phyloP scores from a whole-genome alignment of 2,888 invertebrate genomes.

The Drosophila rellima region DNA sequence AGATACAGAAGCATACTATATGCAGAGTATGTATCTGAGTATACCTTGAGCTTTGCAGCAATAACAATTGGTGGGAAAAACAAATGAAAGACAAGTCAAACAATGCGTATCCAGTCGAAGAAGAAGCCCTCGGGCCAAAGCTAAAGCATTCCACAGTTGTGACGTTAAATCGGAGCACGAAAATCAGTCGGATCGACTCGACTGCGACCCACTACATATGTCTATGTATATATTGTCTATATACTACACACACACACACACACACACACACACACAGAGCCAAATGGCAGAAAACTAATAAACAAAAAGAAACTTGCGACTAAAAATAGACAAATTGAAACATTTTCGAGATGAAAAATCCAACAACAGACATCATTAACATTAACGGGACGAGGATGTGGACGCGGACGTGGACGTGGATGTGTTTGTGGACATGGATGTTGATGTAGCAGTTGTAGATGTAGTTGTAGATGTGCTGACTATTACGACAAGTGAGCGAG shows the following conservation, averaged over 20 bases:
- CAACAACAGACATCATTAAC: conserved; percentile 59
- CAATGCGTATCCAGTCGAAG: conserved; percentile 62
- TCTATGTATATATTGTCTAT: conserved; percentile 27
- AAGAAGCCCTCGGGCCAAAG: conserved; percentile 27
- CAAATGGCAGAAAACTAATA: conserved; percentile 69
- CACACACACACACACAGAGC: no score
- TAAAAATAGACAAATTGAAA: conserved; percentile 82
- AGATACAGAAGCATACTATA: conserved; percentile 11
- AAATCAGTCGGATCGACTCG: conserved; percentile 55
- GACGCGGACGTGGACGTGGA: conserved; percentile 54
- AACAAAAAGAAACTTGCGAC: conserved; percentile 79
- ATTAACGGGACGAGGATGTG: conserved; percentile 62
- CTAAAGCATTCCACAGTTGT: conserved; percentile 71
- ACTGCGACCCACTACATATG: conserved; percentile 59
- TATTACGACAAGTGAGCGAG: conserved; percentile 34
- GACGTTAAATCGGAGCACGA: conserved; percentile 72
- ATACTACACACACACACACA: conserved; percentile 39
- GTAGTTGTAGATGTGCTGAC: conserved; percentile 45
- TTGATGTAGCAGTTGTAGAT: background rate
- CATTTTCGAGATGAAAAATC: conserved; percentile 75
- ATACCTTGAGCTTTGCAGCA: conserved; percentile 57
- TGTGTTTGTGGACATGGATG: conserved; percentile 51
- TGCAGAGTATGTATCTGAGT: conserved; percentile 13
- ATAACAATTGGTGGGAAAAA: conserved; percentile 55
- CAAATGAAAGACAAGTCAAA: conserved; percentile 69